phyloP scores from a whole-genome alignment of 92 coral and sea anemone species.

The Paramuricea clavata region DNA sequence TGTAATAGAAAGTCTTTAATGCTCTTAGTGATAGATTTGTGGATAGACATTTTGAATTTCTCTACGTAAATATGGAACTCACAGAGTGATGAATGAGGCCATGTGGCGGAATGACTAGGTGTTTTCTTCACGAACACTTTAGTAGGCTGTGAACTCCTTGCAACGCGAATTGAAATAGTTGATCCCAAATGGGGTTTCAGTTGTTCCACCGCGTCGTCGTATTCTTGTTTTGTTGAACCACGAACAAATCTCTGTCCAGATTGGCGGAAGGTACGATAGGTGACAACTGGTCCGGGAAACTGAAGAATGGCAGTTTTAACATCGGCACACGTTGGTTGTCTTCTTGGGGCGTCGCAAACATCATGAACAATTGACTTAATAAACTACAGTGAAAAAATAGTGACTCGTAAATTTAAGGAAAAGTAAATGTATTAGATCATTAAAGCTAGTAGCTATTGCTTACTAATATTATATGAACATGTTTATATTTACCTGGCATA shows the following conservation, averaged over 20 bases:
- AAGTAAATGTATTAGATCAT: no score
- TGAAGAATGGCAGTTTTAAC: constrained; percentile 4
- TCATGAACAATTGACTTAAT: constrained; percentile 15
- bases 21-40: constrained; percentile 5
- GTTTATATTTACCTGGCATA: background rate
- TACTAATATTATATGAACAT: background rate
- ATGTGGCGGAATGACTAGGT: background rate
- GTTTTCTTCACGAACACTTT: constrained; percentile 14
- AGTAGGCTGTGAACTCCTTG: constrained; percentile 1
- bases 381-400: background rate
- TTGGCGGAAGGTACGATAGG: no score
- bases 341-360: constrained; percentile 25
- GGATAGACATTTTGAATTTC: background rate
- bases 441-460: no score
- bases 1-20: background rate
- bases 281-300: constrained; percentile 4
- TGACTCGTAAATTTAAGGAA: no score
- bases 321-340: constrained; percentile 4
- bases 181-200: background rate
- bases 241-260: constrained; percentile 19
- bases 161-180: constrained; percentile 5
- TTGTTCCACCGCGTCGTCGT: constrained; percentile 18
- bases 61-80: background rate
- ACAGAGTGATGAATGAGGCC: constrained; percentile 13
- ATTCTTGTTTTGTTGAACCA: constrained; percentile 7